Evolutionary conservation across 2,113 vertebrate species (phyloP).

Genomic region (Oryzias celebensis): DNA sequence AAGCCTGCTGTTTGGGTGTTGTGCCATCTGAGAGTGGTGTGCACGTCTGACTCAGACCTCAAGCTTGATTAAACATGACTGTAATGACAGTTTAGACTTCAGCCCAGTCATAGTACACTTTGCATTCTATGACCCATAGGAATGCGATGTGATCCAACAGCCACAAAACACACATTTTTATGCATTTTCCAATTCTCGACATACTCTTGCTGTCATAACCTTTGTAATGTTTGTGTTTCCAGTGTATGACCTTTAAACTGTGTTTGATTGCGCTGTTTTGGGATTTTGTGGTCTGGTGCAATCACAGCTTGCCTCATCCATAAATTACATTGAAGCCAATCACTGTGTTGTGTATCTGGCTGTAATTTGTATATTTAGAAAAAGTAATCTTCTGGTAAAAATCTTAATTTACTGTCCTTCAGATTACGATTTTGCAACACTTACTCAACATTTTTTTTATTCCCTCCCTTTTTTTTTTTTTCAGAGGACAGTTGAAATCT

Average conservation of each 20-base stretch:
- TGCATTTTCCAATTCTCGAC: slow-evolving; percentile 8
- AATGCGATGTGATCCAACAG: background rate
- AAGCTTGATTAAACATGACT: background rate
- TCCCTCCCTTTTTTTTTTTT: too few relatives aligned
- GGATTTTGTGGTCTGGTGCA: slow-evolving; percentile 41
- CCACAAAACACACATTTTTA: background rate
- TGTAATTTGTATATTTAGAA: too few relatives aligned
- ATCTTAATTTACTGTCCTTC: too few relatives aligned
- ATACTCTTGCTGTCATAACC: background rate
- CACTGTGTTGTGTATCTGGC: too few relatives aligned
- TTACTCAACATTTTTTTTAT: too few relatives aligned
- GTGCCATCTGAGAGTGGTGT: background rate
- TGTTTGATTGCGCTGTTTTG: slow-evolving; percentile 5
- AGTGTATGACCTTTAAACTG: slow-evolving; percentile 43
- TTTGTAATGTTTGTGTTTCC: slow-evolving; percentile 32
- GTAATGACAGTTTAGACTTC: background rate
- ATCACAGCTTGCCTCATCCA: background rate
- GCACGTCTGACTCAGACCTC: background rate
- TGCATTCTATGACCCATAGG: too few relatives aligned
- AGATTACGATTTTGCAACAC: too few relatives aligned
- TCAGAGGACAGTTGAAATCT: too few relatives aligned
- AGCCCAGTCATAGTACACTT: too few relatives aligned
- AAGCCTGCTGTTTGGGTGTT: background rate
- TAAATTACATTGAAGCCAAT: too few relatives aligned
- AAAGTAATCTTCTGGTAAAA: too few relatives aligned